Conservation (phyloP, 92 coral and sea anemone genomes). For the Porites rus region DNA sequence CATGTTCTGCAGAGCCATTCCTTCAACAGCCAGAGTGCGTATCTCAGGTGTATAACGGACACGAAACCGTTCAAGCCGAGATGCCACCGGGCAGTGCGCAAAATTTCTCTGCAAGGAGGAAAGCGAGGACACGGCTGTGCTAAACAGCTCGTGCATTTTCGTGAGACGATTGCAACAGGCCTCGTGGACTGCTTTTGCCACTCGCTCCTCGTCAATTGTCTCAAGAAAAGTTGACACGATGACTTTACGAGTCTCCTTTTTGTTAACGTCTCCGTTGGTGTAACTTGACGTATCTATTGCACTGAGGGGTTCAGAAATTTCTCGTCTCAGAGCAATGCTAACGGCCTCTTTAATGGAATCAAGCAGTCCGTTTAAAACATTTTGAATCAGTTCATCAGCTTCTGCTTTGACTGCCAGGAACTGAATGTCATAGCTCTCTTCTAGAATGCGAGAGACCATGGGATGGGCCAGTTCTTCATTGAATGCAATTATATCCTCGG, state of each 20-base stretch:
- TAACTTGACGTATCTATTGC: neutral
- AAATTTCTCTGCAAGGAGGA: conserved; percentile 14
- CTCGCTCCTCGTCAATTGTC: conserved; percentile 18
- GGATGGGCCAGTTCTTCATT: conserved; percentile 24
- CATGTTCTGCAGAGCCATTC: conserved; percentile 50
- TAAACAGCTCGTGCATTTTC: conserved; percentile 8
- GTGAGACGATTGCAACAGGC: conserved; percentile 18
- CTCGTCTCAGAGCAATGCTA: conserved; percentile 52
- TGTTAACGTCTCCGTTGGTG: neutral
- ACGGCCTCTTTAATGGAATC: conserved; percentile 63
- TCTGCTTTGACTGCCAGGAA: neutral
- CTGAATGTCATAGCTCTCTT: conserved; percentile 39
- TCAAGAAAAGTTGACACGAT: conserved; percentile 17
- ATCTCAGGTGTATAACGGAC: conserved; percentile 58
- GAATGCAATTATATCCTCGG: conserved; percentile 16
- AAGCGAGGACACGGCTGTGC: neutral
- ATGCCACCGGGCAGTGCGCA: neutral
- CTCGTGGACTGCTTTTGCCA: conserved; percentile 26
- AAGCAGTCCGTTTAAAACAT: conserved; percentile 52
- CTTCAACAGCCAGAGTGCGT: conserved; percentile 65
- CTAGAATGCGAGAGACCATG: conserved; percentile 30
- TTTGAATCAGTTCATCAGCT: conserved; percentile 11
- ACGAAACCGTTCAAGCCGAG: conserved; percentile 24
- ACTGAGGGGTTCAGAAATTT: conserved; percentile 65
- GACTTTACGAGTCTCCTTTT: neutral